phyloP scores from a whole-genome alignment of 2,113 vertebrate species.

The Alces alces region DNA sequence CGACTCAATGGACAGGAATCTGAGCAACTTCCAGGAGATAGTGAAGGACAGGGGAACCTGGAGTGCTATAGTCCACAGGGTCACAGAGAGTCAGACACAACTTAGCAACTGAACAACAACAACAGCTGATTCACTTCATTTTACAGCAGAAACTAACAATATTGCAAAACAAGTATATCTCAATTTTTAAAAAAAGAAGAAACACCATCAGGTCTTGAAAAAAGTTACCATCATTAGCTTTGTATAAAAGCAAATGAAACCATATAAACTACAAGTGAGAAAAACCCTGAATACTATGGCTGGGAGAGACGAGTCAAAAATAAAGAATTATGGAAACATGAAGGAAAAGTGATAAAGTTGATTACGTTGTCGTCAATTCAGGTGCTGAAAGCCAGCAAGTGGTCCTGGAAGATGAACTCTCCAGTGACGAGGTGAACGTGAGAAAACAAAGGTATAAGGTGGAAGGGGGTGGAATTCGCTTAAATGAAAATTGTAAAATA shows the following conservation, averaged over 20 bases:
- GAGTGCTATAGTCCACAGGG: neutral
- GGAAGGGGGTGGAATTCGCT: fast-evolving
- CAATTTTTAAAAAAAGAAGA: neutral
- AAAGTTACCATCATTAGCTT: neutral
- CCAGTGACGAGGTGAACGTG: fast-evolving
- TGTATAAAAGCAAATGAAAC: neutral
- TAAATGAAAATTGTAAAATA: neutral
- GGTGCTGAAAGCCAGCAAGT: neutral
- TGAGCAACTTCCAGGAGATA: neutral
- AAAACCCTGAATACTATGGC: neutral
- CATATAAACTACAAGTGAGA: neutral
- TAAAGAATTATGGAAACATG: neutral
- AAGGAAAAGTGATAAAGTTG: neutral
- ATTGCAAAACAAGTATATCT: neutral
- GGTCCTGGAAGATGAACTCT: fast-evolving
- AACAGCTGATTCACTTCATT: neutral
- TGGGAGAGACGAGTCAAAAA: neutral
- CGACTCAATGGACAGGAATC: neutral
- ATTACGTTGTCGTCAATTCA: fast-evolving
- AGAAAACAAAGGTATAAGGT: neutral
- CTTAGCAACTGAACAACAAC: neutral
- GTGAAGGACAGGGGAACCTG: neutral
- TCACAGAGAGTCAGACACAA: neutral
- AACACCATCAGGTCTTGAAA: neutral
- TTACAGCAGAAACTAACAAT: neutral